These are phyloP conservation scores for Baronia brevicornis DNA, from an alignment of 2,888 invertebrate genomes.

Conservation along the genomic window DNA sequence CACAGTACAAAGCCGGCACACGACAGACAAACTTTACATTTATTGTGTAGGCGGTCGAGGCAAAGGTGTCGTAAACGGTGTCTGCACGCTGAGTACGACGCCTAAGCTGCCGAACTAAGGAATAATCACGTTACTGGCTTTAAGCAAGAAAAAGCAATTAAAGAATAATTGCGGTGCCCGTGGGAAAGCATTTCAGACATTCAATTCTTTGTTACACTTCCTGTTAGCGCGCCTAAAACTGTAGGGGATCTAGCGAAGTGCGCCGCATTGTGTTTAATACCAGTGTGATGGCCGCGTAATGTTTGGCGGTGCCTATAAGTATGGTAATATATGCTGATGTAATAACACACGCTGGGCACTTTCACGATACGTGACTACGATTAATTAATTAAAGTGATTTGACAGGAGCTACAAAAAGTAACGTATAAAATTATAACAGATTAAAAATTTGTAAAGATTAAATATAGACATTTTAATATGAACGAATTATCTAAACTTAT, in stretches of 20 bases:
- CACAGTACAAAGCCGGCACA: conserved; percentile 46
- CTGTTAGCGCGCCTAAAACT: conserved; percentile 27
- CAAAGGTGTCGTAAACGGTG: conserved; percentile 65
- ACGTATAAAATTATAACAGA: too few relatives aligned
- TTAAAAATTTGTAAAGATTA: too few relatives aligned
- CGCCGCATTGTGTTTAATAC: conserved; percentile 13
- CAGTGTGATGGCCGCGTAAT: conserved; percentile 13
- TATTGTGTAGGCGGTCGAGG: conserved; percentile 53
- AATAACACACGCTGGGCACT: conserved; percentile 15
- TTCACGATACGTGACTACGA: conserved; percentile 15
- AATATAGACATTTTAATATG: too few relatives aligned
- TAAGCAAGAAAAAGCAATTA: conserved; percentile 59
- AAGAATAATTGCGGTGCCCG: conserved; percentile 43
- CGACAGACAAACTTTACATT: conserved; percentile 43
- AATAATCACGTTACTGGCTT: conserved; percentile 67
- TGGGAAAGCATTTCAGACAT: conserved; percentile 51
- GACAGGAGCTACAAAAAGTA: conserved; percentile 6
- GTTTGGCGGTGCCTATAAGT: conserved; percentile 14
- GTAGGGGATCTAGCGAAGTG: conserved; percentile 13
- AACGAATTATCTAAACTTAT: too few relatives aligned
- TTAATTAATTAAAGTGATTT: conserved; percentile 14
- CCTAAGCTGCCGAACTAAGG: conserved; percentile 57
- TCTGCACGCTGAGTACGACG: conserved; percentile 35
- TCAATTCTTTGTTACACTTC: conserved; percentile 33
- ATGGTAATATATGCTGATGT: conserved; percentile 19